Evolutionary conservation across 2,888 invertebrate species (phyloP).

Genomic region (Neoascia interrupta): DNA sequence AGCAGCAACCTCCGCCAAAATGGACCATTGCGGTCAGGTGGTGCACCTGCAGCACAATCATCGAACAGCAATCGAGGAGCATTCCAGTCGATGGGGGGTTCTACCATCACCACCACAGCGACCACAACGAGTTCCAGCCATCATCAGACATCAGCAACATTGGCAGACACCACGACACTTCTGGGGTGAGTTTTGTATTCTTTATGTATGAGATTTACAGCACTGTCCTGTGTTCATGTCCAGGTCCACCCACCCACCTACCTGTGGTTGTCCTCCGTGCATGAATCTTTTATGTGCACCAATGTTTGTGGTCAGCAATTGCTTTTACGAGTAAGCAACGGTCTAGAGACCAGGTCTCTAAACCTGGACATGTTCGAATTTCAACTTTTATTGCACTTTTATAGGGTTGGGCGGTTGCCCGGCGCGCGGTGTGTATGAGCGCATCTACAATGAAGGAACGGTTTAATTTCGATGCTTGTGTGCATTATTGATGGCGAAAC

Average conservation of each 20-base stretch:
- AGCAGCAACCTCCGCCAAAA: conserved; percentile 54
- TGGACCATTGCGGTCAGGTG: conserved; percentile 71
- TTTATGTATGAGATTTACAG: conserved; percentile 31
- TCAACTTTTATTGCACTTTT: conserved; percentile 53
- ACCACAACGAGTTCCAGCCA: conserved; percentile 52
- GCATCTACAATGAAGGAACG: conserved; percentile 36
- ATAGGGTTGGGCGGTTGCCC: conserved; percentile 26
- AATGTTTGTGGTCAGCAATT: conserved; percentile 65
- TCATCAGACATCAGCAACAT: conserved; percentile 54
- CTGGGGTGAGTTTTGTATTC: conserved; percentile 62
- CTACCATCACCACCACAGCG: conserved; percentile 44
- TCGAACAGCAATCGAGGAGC: conserved; percentile 50
- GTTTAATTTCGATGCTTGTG: conserved; percentile 54
- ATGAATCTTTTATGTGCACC: conserved; percentile 61
- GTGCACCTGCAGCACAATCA: conserved; percentile 72
- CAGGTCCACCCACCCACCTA: background rate
- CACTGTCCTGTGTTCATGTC: background rate
- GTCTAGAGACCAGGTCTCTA: conserved; percentile 10
- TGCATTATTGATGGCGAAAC: conserved; percentile 56
- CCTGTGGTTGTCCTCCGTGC: conserved; percentile 16
- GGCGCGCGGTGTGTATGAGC: background rate
- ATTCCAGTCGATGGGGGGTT: no score
- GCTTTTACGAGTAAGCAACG: conserved; percentile 44
- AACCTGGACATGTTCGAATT: conserved; percentile 30
- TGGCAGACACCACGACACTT: conserved; percentile 28